A percentile compares a stretch with the other conserved stretches of the same genome.
Evolutionary conservation across 2,888 invertebrate species (phyloP).

Genomic region (Melanophora roralis): DNA sequence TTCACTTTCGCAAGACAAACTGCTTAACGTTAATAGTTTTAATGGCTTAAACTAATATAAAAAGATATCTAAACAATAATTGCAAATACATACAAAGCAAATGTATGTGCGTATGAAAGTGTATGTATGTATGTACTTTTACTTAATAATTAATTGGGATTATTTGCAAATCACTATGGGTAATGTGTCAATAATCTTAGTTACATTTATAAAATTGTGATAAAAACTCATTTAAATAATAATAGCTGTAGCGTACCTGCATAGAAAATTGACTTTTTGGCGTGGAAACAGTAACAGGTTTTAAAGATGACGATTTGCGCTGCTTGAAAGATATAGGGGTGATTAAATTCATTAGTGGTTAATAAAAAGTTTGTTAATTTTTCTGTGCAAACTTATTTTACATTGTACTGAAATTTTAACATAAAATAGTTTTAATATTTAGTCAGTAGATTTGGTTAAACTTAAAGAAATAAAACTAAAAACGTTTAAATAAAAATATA

Average conservation of each 20-base stretch:
- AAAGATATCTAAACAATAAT: background rate
- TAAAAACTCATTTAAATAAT: background rate
- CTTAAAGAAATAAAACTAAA: constrained; percentile 26
- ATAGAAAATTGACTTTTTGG: constrained; percentile 75
- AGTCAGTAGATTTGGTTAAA: no score
- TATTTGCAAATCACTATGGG: background rate
- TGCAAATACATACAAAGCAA: background rate
- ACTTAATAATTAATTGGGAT: constrained; percentile 10
- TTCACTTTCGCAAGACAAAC: no score
- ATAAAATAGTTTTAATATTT: no score
- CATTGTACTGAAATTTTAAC: no score
- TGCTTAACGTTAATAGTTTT: no score
- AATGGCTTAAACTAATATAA: no score
- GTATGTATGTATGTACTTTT: no score
- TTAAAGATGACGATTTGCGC: constrained; percentile 74
- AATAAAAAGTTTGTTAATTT: constrained; percentile 48
- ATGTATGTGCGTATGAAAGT: background rate
- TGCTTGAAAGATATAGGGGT: constrained; percentile 65
- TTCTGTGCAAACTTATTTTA: background rate
- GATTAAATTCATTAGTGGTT: constrained; percentile 49
- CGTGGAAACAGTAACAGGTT: constrained; percentile 69
- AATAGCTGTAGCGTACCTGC: constrained; percentile 72
- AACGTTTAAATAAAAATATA: background rate
- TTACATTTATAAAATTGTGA: background rate
- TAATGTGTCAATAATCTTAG: no score